Evolutionary conservation across 2,888 invertebrate genomes (phyloP).

Genomic region (Lasioglossum zephyrum): DNA sequence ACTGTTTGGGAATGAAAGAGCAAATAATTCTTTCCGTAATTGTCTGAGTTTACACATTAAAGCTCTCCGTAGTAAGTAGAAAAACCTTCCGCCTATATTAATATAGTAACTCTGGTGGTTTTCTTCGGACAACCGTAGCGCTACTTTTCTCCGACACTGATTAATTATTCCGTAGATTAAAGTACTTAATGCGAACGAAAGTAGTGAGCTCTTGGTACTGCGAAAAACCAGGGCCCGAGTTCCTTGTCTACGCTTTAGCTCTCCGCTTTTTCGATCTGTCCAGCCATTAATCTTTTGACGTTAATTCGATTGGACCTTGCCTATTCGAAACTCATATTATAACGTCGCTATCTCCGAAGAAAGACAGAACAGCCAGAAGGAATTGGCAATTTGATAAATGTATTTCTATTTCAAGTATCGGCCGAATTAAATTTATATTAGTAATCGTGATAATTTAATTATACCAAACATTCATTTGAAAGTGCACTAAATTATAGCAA

Average conservation of each 20-base stretch:
- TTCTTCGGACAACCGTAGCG: neutral
- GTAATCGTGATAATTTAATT: no score
- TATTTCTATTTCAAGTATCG: neutral
- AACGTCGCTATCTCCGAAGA: neutral
- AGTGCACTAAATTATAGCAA: no score
- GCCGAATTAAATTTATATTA: neutral
- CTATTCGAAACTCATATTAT: neutral
- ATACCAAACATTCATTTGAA: no score
- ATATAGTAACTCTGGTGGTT: neutral
- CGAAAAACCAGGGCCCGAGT: neutral
- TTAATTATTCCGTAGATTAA: constrained; percentile 15
- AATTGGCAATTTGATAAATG: neutral
- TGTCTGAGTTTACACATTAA: neutral
- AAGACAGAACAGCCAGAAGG: neutral
- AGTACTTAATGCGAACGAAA: neutral
- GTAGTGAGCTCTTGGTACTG: neutral
- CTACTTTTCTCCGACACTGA: constrained; percentile 6
- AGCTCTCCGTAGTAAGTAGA: no score
- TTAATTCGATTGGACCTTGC: neutral
- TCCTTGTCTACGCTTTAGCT: neutral
- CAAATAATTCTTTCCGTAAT: neutral
- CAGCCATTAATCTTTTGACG: constrained; percentile 14
- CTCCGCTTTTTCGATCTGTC: constrained; percentile 3
- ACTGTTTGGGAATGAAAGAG: neutral
- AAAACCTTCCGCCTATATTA: neutral